Percentiles rank a stretch among this genome's conserved stretches.
Conservation (phyloP, 1,140 invertebrate genomes). For the Nebria ingens region DNA sequence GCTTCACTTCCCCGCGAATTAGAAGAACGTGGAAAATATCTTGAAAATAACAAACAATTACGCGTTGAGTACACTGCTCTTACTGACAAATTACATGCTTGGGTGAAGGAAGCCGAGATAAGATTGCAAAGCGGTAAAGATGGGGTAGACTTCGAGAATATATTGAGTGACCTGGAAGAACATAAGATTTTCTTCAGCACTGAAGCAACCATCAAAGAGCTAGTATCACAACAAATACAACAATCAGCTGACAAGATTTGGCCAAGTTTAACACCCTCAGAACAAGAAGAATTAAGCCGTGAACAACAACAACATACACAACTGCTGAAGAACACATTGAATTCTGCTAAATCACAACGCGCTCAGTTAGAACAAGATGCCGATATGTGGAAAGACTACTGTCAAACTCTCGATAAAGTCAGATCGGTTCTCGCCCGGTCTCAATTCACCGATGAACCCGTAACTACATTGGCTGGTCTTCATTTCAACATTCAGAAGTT, state of each 20-base stretch:
- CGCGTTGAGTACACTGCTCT: constrained; percentile 60
- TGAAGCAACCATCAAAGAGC: constrained; percentile 62
- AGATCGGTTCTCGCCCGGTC: constrained; percentile 59
- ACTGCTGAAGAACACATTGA: constrained; percentile 67
- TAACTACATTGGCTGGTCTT: constrained; percentile 62
- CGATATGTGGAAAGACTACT: constrained; percentile 71
- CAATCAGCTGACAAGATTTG: constrained; percentile 77
- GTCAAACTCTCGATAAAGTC: constrained; percentile 62
- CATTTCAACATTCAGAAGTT: constrained; percentile 73
- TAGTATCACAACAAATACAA: constrained; percentile 71
- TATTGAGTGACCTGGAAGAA: constrained; percentile 70
- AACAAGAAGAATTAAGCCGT: constrained; percentile 69
- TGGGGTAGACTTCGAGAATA: constrained; percentile 79
- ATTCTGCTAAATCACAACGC: constrained; percentile 64
- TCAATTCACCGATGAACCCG: constrained; percentile 61
- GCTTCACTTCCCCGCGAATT: constrained; percentile 68
- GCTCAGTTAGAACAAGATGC: constrained; percentile 64
- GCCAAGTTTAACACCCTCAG: constrained; percentile 64
- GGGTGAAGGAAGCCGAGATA: constrained; percentile 76
- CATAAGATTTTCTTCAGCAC: constrained; percentile 77
- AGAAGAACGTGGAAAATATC: constrained; percentile 64
- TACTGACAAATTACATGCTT: constrained; percentile 68
- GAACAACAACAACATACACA: constrained; percentile 71
- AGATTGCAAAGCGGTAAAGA: constrained; percentile 65
- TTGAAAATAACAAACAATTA: constrained; percentile 67